phyloP scores from a whole-genome alignment of 2,888 invertebrate genomes.

The Maniola hyperantus region DNA sequence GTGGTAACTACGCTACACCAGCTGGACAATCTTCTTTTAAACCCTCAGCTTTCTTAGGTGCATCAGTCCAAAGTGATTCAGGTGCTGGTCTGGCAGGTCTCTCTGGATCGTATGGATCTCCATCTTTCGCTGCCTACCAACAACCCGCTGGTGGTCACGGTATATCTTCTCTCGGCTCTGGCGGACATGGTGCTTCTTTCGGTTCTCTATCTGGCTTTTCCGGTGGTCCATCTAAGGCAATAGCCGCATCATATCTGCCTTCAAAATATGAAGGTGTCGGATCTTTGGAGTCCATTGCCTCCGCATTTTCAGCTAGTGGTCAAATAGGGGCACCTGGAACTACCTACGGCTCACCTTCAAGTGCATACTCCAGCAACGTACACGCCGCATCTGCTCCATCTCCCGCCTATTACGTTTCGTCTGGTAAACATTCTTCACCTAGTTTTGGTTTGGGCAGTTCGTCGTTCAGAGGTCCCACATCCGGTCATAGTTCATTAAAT shows the following conservation, averaged over 20 bases:
- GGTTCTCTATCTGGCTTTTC: constrained; percentile 58
- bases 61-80: constrained; percentile 64
- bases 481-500: constrained; percentile 59
- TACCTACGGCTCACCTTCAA: constrained; percentile 62
- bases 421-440: constrained; percentile 57
- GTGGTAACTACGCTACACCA: constrained; percentile 53
- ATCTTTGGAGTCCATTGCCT: constrained; percentile 57
- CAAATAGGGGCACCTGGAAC: constrained; percentile 61
- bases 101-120: constrained; percentile 48
- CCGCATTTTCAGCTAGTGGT: constrained; percentile 60
- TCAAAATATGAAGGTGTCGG: constrained; percentile 61
- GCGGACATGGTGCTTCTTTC: constrained; percentile 56
- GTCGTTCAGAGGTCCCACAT: constrained; percentile 60
- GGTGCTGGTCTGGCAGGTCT: constrained; percentile 57
- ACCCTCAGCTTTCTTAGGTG: constrained; percentile 73
- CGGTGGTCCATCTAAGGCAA: constrained; percentile 60
- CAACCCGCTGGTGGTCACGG: constrained; percentile 56
- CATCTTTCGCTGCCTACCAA: constrained; percentile 46
- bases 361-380: constrained; percentile 55
- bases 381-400: constrained; percentile 64
- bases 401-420: constrained; percentile 63
- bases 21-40: constrained; percentile 68
- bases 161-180: constrained; percentile 51
- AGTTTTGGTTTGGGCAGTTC: constrained; percentile 63
- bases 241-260: constrained; percentile 59